Percentiles rank a stretch among this genome's conserved stretches.
These are phyloP conservation scores for Polyommatus iphigenia DNA, from an alignment of 2,888 invertebrate genomes.

Conservation along the genomic window DNA sequence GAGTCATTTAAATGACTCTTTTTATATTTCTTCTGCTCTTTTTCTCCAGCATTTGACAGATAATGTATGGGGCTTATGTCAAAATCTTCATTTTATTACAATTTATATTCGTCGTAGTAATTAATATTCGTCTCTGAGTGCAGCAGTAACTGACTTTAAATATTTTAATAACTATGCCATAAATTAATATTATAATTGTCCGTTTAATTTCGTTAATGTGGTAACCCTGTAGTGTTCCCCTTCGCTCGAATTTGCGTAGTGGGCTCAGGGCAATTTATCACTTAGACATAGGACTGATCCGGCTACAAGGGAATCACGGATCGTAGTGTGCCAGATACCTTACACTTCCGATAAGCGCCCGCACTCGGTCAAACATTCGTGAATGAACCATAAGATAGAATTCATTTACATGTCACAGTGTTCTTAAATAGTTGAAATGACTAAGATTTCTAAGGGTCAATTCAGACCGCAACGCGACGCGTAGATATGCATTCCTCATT, in stretches of 20 bases:
- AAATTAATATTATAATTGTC: background rate
- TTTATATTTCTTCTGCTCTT: too few relatives aligned
- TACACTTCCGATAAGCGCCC: constrained; percentile 46
- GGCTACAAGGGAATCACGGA: constrained; percentile 49
- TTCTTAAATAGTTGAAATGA: background rate
- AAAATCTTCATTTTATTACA: too few relatives aligned
- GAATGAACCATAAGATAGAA: background rate
- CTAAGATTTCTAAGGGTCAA: too few relatives aligned
- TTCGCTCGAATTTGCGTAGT: constrained; percentile 73
- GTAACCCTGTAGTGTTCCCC: constrained; percentile 53
- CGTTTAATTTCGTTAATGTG: background rate
- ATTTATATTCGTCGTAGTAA: too few relatives aligned
- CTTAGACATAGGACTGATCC: constrained; percentile 72
- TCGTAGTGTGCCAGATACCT: constrained; percentile 46
- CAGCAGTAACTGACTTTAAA: too few relatives aligned
- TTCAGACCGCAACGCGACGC: too few relatives aligned
- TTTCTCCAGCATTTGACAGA: too few relatives aligned
- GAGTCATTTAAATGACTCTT: too few relatives aligned
- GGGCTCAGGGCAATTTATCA: constrained; percentile 74
- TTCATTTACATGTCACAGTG: background rate
- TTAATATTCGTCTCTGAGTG: too few relatives aligned
- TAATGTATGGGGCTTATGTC: too few relatives aligned
- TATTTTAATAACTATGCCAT: too few relatives aligned
- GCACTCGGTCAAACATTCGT: background rate
- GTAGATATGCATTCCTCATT: too few relatives aligned